Base-by-base conservation (phyloP, 2,113 vertebrate genomes). In the Corythornis cristatus region DNA sequence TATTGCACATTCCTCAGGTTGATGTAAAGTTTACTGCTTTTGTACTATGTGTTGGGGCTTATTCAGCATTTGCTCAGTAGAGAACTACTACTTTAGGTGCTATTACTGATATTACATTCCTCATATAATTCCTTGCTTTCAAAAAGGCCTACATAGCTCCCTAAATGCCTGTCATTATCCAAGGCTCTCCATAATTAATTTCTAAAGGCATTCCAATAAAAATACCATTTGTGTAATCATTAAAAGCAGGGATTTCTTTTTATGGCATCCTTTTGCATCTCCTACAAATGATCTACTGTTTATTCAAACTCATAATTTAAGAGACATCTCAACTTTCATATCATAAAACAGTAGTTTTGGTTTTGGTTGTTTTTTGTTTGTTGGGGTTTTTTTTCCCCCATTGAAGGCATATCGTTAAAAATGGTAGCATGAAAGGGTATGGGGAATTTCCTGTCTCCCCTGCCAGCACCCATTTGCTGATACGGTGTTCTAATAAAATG, bases 221-320 rank as follows among this genome's bases (percentile, higher is more conserved):
- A 96, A 51, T 72, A 88, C 42, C 26, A 20, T 82, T 78, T 67
- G 21, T 50, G 31, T 71, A 68, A 91, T 94, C 37, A 82, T 71
- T 56, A 88, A 91, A 94, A 67, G 8, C 57, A 82, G 33, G 17
- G 31, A 50, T 66, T 92, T 92, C 71, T 95, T 78, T 80, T 88
- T 85, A 66, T 70, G 57, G 43, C 37, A 76, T 53, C 35, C 85
- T 66, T 85, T 84, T 74, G 76, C 14, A 84, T n/a, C 25, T 46
- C 20, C 61, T 60, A 45, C 65, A 94, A 96, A 89, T 91, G 71
- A 86, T 29, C 33, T n/a, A 8, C 19, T 65, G 64, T 88, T 93
- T 61, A 84, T 88, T 79, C 86, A 71, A 90, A 82, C 56, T 15
- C 48, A 7, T 58, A 68, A 48, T 94, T 95, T 93, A 91, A 87